A percentile compares a stretch with the other conserved stretches of the same genome.
Conservation (phyloP, 2,113 vertebrate genomes). For the Semicossyphus pulcher region DNA sequence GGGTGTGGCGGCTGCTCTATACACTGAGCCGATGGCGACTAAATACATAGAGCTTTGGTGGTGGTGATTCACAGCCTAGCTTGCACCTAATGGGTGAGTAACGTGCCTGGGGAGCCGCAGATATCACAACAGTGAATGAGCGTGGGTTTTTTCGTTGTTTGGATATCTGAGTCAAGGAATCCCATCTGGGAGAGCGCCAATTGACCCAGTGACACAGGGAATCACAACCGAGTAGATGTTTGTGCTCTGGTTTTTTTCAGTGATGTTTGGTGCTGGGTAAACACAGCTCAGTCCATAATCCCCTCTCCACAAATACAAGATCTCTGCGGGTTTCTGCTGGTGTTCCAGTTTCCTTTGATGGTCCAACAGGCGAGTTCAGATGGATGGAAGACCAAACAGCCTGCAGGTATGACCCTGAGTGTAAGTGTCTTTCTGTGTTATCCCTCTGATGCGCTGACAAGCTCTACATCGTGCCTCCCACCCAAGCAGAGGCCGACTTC, state of each 20-base stretch:
- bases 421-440: constrained; percentile 28
- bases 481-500: constrained; percentile 1
- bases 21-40: constrained; percentile 16
- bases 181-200: constrained; percentile 18
- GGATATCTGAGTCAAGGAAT: constrained; percentile 28
- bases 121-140: constrained; percentile 42
- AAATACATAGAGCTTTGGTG: constrained; percentile 10
- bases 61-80: constrained; percentile 39
- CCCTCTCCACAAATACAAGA: background rate
- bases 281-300: constrained; percentile 1
- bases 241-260: background rate
- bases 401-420: constrained; percentile 27
- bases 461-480: background rate
- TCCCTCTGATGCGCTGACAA: constrained; percentile 3
- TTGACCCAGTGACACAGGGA: constrained; percentile 13
- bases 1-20: background rate
- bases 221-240: constrained; percentile 4
- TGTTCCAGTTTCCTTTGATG: constrained; percentile 24
- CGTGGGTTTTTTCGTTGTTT: constrained; percentile 7
- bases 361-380: background rate
- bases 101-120: constrained; percentile 15
- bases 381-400: constrained; percentile 2
- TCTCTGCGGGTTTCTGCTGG: background rate
- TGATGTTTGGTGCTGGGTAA: background rate
- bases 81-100: constrained; percentile 52